Evolutionary conservation across 2,797 vertebrate species (phyloP).

Genomic region (Nyctalus aviator): DNA sequence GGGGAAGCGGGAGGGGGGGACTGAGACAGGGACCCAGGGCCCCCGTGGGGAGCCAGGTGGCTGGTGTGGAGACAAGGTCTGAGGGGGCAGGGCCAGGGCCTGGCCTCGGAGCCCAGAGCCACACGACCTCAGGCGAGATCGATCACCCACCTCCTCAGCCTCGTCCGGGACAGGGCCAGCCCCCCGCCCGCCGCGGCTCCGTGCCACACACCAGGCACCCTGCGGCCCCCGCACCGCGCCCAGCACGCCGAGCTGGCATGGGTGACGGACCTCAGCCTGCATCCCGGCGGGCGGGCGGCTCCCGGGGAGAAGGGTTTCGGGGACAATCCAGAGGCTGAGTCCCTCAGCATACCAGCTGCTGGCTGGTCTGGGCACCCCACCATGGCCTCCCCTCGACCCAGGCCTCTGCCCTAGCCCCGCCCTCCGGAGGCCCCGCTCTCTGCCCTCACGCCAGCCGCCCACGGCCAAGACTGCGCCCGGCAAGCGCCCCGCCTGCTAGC

Average conservation of each 20-base stretch:
- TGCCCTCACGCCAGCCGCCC: not conserved
- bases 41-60: too few relatives aligned
- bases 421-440: too few relatives aligned
- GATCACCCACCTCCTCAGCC: not conserved
- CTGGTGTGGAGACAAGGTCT: not conserved
- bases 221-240: not conserved
- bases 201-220: fast-evolving
- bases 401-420: not conserved
- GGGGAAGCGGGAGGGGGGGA: not conserved
- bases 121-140: not conserved
- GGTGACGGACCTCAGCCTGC: not conserved
- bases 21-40: not conserved
- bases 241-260: fast-evolving
- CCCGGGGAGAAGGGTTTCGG: too few relatives aligned
- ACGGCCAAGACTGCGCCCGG: not conserved
- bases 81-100: not conserved
- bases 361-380: not conserved
- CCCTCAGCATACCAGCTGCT: fast-evolving
- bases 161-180: fast-evolving
- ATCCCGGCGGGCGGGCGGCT: too few relatives aligned
- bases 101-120: not conserved
- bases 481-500: fast-evolving
- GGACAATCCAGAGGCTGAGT: too few relatives aligned
- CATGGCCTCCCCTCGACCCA: not conserved
- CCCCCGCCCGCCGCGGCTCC: too few relatives aligned